Evolutionary conservation across 2,113 vertebrate genomes (phyloP).

Genomic region (Periophthalmodon schlosseri): DNA sequence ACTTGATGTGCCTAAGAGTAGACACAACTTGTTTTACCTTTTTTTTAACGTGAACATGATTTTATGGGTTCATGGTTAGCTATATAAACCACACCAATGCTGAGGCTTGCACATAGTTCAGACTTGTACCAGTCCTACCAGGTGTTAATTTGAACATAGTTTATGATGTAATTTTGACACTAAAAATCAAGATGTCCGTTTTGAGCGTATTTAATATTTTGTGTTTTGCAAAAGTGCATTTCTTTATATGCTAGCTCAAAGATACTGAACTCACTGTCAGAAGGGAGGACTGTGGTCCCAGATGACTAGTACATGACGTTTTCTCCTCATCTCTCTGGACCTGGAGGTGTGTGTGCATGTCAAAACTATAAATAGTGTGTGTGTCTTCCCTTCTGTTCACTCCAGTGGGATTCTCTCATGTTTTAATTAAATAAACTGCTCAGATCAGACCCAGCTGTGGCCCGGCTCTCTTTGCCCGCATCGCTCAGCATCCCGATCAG

Average conservation of each 20-base stretch:
- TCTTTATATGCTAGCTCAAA: background rate
- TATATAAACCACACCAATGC: background rate
- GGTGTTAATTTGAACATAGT: background rate
- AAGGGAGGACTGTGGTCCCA: constrained; percentile 25
- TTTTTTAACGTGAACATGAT: background rate
- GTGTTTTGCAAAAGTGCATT: background rate
- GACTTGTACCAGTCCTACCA: constrained; percentile 8
- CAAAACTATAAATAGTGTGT: constrained; percentile 71
- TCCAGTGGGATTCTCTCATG: constrained; percentile 70
- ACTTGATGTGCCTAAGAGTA: background rate
- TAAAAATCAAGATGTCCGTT: background rate
- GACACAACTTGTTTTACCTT: background rate
- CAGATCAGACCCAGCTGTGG: constrained; percentile 73
- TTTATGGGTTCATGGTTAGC: background rate
- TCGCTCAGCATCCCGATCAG: constrained; percentile 60
- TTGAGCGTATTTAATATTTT: background rate
- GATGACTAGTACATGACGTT: constrained; percentile 63
- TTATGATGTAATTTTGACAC: background rate
- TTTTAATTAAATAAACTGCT: constrained; percentile 78
- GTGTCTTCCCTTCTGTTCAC: constrained; percentile 54
- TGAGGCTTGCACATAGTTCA: background rate
- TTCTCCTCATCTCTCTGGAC: constrained; percentile 47
- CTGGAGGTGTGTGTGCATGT: constrained; percentile 44
- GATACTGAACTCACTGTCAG: background rate
- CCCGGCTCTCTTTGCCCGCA: constrained; percentile 61